Conservation (phyloP, 2,113 vertebrate species). For the Prinia subflava region DNA sequence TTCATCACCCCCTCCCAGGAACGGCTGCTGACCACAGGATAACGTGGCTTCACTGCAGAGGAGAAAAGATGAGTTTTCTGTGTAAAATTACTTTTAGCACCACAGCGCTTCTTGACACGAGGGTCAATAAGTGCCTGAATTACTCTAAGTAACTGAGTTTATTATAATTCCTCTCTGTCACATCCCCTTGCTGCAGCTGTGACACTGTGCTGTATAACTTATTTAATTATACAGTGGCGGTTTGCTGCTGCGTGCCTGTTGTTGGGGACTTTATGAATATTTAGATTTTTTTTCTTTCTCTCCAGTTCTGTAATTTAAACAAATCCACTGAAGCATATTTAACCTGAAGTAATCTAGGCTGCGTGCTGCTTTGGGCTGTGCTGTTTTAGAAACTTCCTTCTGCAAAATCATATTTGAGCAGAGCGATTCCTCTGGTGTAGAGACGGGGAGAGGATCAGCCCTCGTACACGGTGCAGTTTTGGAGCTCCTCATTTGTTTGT, state of each 20-base stretch:
- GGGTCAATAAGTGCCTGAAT: constrained; percentile 20
- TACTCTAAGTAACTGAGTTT: not conserved
- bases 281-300: not conserved
- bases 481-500: not conserved
- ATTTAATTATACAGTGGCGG: constrained; percentile 20
- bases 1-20: not conserved
- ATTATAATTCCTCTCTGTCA: constrained; percentile 17
- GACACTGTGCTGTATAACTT: not conserved
- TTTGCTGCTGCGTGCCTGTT: not conserved
- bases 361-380: not conserved
- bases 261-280: not conserved
- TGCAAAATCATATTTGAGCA: not conserved
- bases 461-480: accelerated
- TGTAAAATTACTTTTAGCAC: not conserved
- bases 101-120: not conserved
- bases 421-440: not conserved
- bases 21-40: not conserved
- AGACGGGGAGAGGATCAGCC: not conserved
- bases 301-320: not conserved
- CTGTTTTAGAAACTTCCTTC: not conserved
- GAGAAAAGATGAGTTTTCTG: not conserved
- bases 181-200: constrained; percentile 4
- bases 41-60: not conserved
- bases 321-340: not conserved
- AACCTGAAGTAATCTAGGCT: constrained; percentile 1